phyloP scores from a whole-genome alignment of 2,113 vertebrate genomes.

The Siphamia tubifer region DNA sequence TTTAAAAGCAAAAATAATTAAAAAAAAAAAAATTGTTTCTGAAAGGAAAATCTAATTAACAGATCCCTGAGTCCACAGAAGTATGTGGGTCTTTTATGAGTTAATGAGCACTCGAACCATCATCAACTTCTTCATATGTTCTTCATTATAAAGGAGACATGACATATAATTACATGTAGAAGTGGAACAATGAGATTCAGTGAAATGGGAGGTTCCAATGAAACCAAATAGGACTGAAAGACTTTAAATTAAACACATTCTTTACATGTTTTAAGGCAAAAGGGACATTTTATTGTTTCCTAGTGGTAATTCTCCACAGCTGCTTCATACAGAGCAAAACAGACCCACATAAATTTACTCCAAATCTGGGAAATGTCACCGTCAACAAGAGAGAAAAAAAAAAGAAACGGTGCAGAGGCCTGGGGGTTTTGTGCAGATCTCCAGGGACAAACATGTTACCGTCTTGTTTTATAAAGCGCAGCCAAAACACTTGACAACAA shows the following conservation, averaged over 20 bases:
- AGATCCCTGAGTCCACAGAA: too few relatives aligned
- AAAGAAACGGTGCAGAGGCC: neutral
- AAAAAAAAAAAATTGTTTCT: too few relatives aligned
- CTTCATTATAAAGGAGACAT: neutral
- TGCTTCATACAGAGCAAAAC: slow-evolving; percentile 20
- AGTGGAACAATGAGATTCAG: slow-evolving; percentile 7
- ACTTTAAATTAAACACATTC: slow-evolving; percentile 41
- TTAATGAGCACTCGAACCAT: neutral
- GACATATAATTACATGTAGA: neutral
- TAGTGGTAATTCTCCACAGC: slow-evolving; percentile 36
- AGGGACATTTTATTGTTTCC: slow-evolving; percentile 50
- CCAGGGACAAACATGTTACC: neutral
- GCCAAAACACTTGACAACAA: slow-evolving; percentile 4
- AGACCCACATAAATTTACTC: slow-evolving; percentile 5
- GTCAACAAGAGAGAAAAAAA: neutral
- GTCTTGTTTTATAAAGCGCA: neutral
- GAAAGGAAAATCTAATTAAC: too few relatives aligned
- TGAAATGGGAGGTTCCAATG: neutral
- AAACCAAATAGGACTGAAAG: slow-evolving; percentile 16
- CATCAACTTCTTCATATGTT: neutral
- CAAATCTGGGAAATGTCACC: slow-evolving; percentile 9
- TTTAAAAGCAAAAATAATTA: too few relatives aligned
- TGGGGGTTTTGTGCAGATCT: neutral
- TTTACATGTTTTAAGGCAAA: slow-evolving; percentile 20
- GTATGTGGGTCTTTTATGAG: too few relatives aligned